These are phyloP conservation scores for Malachius bipustulatus DNA, from an alignment of 2,888 invertebrate species.

Conservation along the genomic window DNA sequence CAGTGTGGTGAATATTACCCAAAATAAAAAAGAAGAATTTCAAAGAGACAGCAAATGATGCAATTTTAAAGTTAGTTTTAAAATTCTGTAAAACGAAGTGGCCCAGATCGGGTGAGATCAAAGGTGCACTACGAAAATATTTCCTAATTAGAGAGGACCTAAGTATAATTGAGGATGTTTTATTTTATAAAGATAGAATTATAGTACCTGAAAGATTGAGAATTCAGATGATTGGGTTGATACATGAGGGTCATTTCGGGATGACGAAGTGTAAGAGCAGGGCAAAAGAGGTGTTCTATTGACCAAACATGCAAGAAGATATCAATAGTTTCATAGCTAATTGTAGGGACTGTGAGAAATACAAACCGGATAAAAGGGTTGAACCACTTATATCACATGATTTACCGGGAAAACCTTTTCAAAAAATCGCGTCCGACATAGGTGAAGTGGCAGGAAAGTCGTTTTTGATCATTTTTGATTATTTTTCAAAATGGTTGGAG, in stretches of 20 bases:
- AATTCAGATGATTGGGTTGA: constrained; percentile 6
- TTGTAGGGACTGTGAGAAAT: constrained; percentile 14
- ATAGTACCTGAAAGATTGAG: constrained; percentile 16
- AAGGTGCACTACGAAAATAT: not conserved
- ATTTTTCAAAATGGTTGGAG: constrained; percentile 22
- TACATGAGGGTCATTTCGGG: constrained; percentile 12
- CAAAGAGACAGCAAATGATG: constrained; percentile 14
- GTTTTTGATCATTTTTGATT: constrained; percentile 22
- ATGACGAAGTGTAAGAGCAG: constrained; percentile 7
- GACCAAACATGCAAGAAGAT: constrained; percentile 12
- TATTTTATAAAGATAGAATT: constrained; percentile 19
- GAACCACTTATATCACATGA: constrained; percentile 14
- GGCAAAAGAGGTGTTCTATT: constrained; percentile 9
- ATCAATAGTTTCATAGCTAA: constrained; percentile 7
- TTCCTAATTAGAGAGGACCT: constrained; percentile 17
- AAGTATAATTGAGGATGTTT: constrained; percentile 18
- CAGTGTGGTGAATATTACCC: constrained; percentile 16
- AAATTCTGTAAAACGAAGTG: constrained; percentile 15
- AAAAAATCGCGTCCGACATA: constrained; percentile 17
- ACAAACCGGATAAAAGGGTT: constrained; percentile 11
- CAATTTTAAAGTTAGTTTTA: constrained; percentile 10
- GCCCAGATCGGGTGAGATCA: constrained; percentile 12
- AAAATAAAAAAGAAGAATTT: constrained; percentile 15
- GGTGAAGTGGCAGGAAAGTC: constrained; percentile 12
- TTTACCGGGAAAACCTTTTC: constrained; percentile 13